Evolutionary conservation across 2,113 vertebrate genomes (phyloP), one percentile per base, ranked within the genome.

Genomic region (Sciurus niger): DNA sequence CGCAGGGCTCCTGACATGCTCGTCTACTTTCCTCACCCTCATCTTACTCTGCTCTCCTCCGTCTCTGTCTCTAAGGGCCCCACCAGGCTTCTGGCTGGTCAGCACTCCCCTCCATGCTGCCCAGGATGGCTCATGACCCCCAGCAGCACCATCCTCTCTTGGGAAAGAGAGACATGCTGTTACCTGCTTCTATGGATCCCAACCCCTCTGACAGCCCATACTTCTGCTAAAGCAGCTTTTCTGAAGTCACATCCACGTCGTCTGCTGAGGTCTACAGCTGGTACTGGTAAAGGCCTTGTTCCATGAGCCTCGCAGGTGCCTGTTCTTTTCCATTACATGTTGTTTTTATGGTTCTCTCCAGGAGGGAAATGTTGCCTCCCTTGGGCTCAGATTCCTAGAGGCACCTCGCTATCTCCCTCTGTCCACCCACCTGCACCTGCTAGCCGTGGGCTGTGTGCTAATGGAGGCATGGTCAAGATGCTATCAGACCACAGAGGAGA

Each of bases 231-330:
- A 32, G 18, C 1, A 43, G 76, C 18, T 78, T 68, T 89, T 72
- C 67, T 17, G 18, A 65, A 10, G 20, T 12, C 2, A 11, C 13
- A 0, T 68, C 60, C 18, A 16, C 14, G 1, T 51, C 46, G 0
- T 1, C 43, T 83, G 46, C 85, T 63, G 37, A 48, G 43, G 32
- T 18, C 32, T 30, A 18, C 14, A 30, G 37, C 89, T 77, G 68
- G 68, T 72, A 48, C 12, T 51, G 46, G 46, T 55, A 58, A 34
- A 84, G 11, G 28, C 13, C 5, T 14, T 32, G 70, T 32, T 74
- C 34, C 34, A 0, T 11, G 51, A 48, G 43, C 28, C 18, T 13
- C 28, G 58, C 24, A 32, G 37, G 58, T 20, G n/a, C 55, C 48
- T 7, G n/a, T n/a, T 68, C 46, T 90, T 91, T 84, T 40, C 92